Conservation (phyloP, 2,797 vertebrate genomes). For the Margarornis squamiger region DNA sequence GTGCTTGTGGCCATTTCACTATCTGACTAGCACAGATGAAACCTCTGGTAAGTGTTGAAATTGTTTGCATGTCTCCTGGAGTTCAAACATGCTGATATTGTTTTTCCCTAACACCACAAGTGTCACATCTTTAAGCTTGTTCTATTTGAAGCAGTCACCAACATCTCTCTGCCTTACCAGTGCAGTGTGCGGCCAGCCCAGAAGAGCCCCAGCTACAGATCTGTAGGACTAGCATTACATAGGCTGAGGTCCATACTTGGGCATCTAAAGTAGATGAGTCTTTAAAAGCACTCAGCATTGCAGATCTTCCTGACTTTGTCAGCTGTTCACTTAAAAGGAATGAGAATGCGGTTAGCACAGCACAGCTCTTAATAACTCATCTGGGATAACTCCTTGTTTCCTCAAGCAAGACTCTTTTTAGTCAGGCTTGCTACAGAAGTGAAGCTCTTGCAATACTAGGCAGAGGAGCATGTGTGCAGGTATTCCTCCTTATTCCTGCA, state of each 20-base stretch:
- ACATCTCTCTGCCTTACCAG: background rate
- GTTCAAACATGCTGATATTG: background rate
- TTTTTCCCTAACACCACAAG: background rate
- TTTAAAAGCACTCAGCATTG: background rate
- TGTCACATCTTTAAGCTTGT: background rate
- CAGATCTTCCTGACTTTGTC: background rate
- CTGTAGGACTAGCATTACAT: background rate
- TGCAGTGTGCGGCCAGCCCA: background rate
- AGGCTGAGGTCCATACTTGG: background rate
- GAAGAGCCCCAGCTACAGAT: background rate
- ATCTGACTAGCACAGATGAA: background rate
- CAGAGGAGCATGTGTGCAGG: background rate
- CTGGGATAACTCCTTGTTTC: background rate
- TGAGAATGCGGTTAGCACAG: background rate
- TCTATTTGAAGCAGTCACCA: background rate
- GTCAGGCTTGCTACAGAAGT: background rate
- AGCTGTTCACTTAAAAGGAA: background rate
- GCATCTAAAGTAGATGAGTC: background rate
- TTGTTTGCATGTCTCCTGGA: rapidly evolving
- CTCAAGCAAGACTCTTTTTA: background rate
- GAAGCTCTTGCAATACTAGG: background rate
- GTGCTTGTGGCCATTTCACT: background rate
- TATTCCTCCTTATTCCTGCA: background rate
- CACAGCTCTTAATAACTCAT: background rate
- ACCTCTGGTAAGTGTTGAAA: background rate